Evolutionary conservation across 2,113 vertebrate genomes (phyloP), one percentile per base, ranked within the genome.

Genomic region (Struthio camelus): DNA sequence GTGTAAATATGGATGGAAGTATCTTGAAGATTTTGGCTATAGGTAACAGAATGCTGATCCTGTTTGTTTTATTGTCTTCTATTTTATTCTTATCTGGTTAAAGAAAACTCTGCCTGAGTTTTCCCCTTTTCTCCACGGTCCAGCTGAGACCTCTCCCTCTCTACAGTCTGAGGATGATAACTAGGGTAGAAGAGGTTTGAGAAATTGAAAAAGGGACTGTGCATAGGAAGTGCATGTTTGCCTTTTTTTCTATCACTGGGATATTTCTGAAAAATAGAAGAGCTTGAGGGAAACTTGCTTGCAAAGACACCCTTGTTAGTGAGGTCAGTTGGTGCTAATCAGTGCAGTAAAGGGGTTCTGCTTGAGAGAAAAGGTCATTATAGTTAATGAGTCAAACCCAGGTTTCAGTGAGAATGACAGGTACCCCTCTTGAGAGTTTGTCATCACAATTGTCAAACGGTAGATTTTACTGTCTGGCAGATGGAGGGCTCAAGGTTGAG

Each of bases 11-110:
- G 9, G 30, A 40, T 46, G 44, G 53, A 44, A 17, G 0, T 32
- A 25, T 48, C 32, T 56, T 48, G 50, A 84, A 44, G 9, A 30
- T 70, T 77, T 77, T 81, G 34, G 6, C 15, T 72, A 34, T 4
- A 79, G 4, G 14, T 13, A 19, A 53, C 11, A 56, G 28, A 30
- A 4, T 30, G 17, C 24, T 90, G 23, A 75, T 59, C 14, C 14
- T 71, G 16, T 8, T 18, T 62, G 27, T 40, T 27, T 71, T 66
- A 24, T 7, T 73, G 30, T 11, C 1, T 0, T 1, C 70, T 61
- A 24, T 53, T 70, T 51, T 70, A 38, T 62, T 81, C 9, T 53
- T 89, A 15, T 70, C 20, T 36, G 3, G 8, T 48, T 58, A 88
- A 79, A 56, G 44, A 14, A 58, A 13, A n/a, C n/a, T n/a, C n/a